A percentile compares a stretch with the other conserved stretches of the same genome.
These are phyloP conservation scores for Gonocerus acuteangulatus DNA, from an alignment of 2,888 invertebrate species.

Conservation along the genomic window DNA sequence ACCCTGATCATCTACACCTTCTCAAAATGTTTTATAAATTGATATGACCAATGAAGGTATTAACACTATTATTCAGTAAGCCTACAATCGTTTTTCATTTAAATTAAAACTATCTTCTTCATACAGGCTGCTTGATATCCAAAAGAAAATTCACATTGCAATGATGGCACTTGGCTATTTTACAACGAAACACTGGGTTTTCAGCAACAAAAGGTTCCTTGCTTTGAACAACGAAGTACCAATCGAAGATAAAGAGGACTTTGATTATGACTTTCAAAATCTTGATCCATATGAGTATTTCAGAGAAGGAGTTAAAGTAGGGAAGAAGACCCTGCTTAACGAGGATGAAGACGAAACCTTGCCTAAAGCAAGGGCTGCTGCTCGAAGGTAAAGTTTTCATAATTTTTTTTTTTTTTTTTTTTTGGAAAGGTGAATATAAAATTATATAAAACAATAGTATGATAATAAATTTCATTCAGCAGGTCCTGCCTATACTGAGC, in stretches of 20 bases:
- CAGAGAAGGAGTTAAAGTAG: constrained; percentile 52
- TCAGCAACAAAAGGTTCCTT: constrained; percentile 56
- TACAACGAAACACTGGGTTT: constrained; percentile 67
- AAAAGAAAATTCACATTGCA: constrained; percentile 70
- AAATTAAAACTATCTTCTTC: no score
- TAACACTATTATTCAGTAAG: not conserved
- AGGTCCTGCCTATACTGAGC: no score
- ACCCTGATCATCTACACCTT: no score
- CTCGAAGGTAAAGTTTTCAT: no score
- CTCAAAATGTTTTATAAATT: no score
- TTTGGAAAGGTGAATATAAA: no score
- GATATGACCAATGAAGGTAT: no score
- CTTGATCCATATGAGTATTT: constrained; percentile 44
- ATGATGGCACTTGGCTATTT: constrained; percentile 66
- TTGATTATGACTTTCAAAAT: constrained; percentile 53
- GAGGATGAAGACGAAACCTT: constrained; percentile 51
- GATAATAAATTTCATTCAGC: no score
- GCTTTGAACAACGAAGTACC: constrained; percentile 49
- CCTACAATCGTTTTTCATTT: no score
- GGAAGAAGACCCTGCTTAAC: constrained; percentile 58
- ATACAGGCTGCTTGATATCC: constrained; percentile 71
- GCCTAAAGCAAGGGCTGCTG: not conserved
- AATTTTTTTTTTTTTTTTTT: no score
- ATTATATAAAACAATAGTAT: no score
- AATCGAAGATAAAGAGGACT: constrained; percentile 48